Evolutionary conservation across 1,140 invertebrate species (phyloP).

Genomic region (Monomorium pharaonis): DNA sequence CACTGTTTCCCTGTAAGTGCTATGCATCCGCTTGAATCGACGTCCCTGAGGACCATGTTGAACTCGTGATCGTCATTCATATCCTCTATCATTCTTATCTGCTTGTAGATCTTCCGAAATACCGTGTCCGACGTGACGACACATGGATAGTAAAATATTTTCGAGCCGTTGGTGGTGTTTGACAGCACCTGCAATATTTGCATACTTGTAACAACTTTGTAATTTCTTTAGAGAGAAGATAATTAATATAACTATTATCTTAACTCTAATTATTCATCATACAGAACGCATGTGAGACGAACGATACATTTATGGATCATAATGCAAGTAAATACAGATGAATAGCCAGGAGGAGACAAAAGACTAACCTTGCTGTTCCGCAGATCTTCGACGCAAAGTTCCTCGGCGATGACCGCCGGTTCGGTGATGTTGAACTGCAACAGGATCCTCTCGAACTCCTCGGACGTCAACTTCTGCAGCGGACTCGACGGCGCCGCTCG

Average conservation of each 20-base stretch:
- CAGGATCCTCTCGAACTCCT: constrained; percentile 54
- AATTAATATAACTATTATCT: neutral
- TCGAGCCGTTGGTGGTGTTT: constrained; percentile 6
- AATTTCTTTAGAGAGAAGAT: neutral
- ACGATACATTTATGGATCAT: neutral
- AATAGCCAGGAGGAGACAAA: constrained; percentile 47
- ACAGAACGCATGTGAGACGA: neutral
- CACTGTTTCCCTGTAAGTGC: constrained; percentile 80
- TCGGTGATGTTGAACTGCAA: neutral
- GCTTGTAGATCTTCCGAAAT: constrained; percentile 75
- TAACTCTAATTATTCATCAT: neutral
- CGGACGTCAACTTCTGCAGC: constrained; percentile 69
- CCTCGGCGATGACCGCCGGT: constrained; percentile 72
- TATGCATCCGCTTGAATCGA: constrained; percentile 72
- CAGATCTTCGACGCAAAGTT: constrained; percentile 80
- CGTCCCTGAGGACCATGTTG: constrained; percentile 72
- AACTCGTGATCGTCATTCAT: constrained; percentile 76
- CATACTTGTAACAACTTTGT: neutral
- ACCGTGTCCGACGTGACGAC: constrained; percentile 75
- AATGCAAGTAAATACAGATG: constrained; percentile 71
- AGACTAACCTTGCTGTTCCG: constrained; percentile 74
- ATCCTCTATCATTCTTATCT: constrained; percentile 67
- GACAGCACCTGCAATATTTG: constrained; percentile 33
- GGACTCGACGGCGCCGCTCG: constrained; percentile 64
- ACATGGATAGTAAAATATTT: constrained; percentile 70